Conservation (phyloP, 1,140 invertebrate species). For the Calliphora vicina region DNA sequence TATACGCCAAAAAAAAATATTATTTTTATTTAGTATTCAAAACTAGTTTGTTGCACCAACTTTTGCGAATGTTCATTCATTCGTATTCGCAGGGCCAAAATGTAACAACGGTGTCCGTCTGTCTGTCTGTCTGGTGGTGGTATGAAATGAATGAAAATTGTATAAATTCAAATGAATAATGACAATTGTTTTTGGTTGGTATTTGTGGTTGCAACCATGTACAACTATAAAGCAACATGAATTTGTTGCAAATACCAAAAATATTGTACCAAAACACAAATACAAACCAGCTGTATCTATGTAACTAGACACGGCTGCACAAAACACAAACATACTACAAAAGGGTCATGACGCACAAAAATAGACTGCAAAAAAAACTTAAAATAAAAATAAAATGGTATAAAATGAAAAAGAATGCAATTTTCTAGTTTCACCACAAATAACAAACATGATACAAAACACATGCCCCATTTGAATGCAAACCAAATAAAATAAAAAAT, state of each 20-base stretch:
- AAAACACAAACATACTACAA: background rate
- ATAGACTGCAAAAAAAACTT: background rate
- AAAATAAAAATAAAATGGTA: background rate
- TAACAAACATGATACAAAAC: slow-evolving; percentile 6
- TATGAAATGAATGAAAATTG: background rate
- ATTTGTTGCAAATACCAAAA: background rate
- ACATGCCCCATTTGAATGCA: background rate
- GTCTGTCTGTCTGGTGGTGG: background rate
- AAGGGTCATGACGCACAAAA: background rate
- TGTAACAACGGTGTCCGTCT: background rate
- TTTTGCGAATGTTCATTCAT: background rate
- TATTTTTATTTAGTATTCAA: slow-evolving; percentile 17
- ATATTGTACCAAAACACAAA: no score
- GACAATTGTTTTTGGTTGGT: background rate
- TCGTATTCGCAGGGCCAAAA: background rate
- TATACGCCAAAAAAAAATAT: background rate
- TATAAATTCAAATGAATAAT: slow-evolving; percentile 10
- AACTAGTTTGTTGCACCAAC: background rate
- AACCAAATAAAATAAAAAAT: background rate
- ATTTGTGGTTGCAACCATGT: slow-evolving; percentile 12
- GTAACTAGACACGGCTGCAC: background rate
- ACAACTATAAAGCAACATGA: slow-evolving; percentile 3
- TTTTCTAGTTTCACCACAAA: slow-evolving; percentile 9
- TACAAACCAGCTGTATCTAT: background rate
- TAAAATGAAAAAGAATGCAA: background rate